Evolutionary conservation across 35 echinoderm and acorn worm species (phyloP).

Genomic region (Ptychodera flava): DNA sequence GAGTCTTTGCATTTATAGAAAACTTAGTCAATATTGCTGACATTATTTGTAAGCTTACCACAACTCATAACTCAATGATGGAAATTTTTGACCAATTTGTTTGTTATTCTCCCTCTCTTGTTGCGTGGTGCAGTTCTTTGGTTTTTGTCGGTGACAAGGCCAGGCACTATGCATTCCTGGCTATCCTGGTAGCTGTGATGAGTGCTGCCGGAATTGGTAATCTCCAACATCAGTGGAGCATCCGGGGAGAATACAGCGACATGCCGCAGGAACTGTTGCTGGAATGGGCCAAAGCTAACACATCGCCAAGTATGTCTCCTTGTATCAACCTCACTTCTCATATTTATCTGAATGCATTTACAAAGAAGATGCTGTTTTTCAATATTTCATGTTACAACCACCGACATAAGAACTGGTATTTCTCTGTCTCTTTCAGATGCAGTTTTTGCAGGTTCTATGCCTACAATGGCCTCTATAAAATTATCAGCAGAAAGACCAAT

Average conservation of each 20-base stretch:
- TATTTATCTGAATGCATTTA: too few species aligned
- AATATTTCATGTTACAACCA: too few species aligned
- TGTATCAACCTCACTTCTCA: too few species aligned
- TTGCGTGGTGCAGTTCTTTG: conserved; percentile 43
- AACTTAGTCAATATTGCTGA: too few species aligned
- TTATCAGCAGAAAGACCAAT: conserved; percentile 69
- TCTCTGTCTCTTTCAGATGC: conserved; percentile 68
- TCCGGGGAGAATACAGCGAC: conserved; percentile 78
- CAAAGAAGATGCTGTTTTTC: too few species aligned
- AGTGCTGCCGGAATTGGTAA: conserved; percentile 45
- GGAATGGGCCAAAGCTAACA: conserved; percentile 78
- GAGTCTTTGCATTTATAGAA: too few species aligned
- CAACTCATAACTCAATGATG: too few species aligned
- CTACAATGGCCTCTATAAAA: conserved; percentile 88
- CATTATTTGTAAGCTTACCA: too few species aligned
- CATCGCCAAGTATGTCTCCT: conserved; percentile 47
- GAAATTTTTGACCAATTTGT: too few species aligned
- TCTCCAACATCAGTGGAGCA: conserved; percentile 63
- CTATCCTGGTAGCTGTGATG: conserved; percentile 56
- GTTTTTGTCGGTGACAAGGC: conserved; percentile 35
- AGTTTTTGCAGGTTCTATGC: conserved; percentile 98
- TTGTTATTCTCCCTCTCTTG: not conserved
- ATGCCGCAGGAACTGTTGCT: conserved; percentile 61
- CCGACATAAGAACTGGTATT: too few species aligned
- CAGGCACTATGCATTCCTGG: conserved; percentile 44